These are phyloP conservation scores for Burhinus oedicnemus DNA, from an alignment of 2,113 vertebrate species.

Conservation along the genomic window DNA sequence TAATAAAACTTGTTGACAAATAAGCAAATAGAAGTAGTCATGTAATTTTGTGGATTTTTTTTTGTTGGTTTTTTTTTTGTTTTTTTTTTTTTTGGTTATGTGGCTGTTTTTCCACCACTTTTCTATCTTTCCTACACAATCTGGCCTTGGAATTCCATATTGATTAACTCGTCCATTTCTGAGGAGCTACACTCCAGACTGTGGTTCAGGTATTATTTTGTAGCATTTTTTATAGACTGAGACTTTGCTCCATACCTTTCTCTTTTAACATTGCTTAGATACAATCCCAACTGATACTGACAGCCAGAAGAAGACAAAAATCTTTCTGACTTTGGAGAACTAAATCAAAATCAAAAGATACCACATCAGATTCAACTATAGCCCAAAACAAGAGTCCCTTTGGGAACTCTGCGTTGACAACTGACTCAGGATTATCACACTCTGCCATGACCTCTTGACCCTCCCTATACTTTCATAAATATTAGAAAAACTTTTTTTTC, in stretches of 20 bases:
- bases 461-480: neutral
- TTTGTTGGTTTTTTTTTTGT: neutral
- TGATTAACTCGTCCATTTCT: neutral
- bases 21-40: neutral
- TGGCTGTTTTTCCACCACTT: neutral
- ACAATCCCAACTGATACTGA: neutral
- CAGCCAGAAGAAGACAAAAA: neutral
- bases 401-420: neutral
- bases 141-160: neutral
- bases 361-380: neutral
- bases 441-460: neutral
- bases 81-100: neutral
- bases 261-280: neutral
- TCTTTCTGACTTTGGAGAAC: neutral
- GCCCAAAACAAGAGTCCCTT: neutral
- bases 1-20: neutral
- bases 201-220: neutral
- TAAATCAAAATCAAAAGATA: neutral
- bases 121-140: neutral
- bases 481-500: neutral
- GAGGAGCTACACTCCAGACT: neutral
- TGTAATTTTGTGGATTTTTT: neutral
- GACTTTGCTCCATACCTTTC: neutral
- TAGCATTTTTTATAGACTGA: neutral
- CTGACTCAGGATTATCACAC: neutral